These are phyloP conservation scores for Sprattus sprattus DNA, from an alignment of 2,113 vertebrate genomes.

Conservation along the genomic window DNA sequence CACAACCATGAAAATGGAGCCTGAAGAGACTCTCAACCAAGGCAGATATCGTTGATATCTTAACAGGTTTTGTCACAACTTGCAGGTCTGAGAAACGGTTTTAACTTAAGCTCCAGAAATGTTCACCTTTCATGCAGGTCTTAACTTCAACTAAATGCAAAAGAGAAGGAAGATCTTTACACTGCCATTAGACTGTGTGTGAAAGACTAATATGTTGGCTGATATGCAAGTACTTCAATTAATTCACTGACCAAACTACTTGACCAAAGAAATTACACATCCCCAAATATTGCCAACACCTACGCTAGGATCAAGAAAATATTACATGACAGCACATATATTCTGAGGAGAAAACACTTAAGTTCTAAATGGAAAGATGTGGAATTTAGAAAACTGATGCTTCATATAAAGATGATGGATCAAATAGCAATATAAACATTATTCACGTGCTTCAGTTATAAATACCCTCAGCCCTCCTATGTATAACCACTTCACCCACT, in stretches of 20 bases:
- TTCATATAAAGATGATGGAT: not conserved
- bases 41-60: no score
- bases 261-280: not conserved
- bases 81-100: not conserved
- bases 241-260: not conserved
- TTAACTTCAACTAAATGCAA: not conserved
- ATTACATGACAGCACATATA: no score
- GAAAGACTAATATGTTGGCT: not conserved
- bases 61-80: not conserved
- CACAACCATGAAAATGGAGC: not conserved
- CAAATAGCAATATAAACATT: not conserved
- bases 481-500: not conserved
- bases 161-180: not conserved
- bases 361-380: not conserved
- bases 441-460: conserved; percentile 6
- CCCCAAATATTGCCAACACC: not conserved
- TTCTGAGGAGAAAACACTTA: not conserved
- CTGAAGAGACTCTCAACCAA: not conserved
- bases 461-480: not conserved
- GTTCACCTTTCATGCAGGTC: not conserved
- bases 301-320: not conserved
- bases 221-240: not conserved
- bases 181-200: not conserved
- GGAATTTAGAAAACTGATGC: not conserved
- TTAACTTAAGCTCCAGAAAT: not conserved